Evolutionary conservation across 1,140 invertebrate genomes (phyloP), one percentile per base, ranked within the genome.

Genomic region (Pseudachorutes palmiensis): DNA sequence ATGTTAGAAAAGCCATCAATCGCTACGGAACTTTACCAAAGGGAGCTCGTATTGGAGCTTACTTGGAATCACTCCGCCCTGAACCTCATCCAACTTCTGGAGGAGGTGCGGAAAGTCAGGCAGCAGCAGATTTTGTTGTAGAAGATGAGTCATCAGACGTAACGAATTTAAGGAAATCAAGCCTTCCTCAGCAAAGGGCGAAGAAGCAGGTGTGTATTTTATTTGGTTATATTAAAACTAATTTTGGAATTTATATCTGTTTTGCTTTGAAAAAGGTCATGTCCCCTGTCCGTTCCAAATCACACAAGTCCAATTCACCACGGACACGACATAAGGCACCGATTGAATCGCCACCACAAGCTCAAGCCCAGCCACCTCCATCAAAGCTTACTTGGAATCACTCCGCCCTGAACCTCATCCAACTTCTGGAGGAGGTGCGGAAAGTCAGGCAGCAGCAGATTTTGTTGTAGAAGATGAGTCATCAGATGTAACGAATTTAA

Each of bases 1-100:
- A 97, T 82, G 93, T 98, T 63, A 91, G 94, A 75, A 86, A 92
- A 72, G 93, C 93, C 3, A 96, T 97, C 64, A 96, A 93, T 79
- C 85, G 92, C n/a, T 98, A 97, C 77, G 95, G 95, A 2, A 98
- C 96, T 14, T 76, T 94, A 66, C 95, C 95, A 0, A 99, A 98
- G 80, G 92, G 91, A 58, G 91, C 92, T 16, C 83, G 94, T 33
- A 70, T 67, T 16, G 71, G 68, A 14, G 94, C 94, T 0, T 98
- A 94, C 78, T 80, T 98, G 19, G 94, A 97, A 75, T 97, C 93
- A 0, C 79, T 97, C 66, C 83, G 90, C 36, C 88, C 90, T 29
- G 72, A 71, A 51, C 67, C 69, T 32, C 51, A 65, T 41, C 12
- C 51, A n/a, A n/a, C n/a, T 24, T 55, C 51, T 45, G 36, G 19